Evolutionary conservation across 2,888 invertebrate genomes (phyloP).

Genomic region (Schizaphis graminum): DNA sequence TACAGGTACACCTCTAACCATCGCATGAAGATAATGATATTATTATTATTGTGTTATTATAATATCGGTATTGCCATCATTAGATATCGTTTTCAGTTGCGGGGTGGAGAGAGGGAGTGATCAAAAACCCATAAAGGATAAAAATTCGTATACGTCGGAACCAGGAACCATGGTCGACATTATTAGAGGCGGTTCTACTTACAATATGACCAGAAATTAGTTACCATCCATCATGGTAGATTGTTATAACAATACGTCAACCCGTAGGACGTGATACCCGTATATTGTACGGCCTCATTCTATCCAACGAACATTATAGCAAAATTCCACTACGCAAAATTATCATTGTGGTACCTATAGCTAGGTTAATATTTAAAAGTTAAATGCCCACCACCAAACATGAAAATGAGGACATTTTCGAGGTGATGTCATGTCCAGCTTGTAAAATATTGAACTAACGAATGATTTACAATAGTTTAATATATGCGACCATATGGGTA

Average conservation of each 20-base stretch:
- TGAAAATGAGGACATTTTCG: not conserved
- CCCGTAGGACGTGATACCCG: not conserved
- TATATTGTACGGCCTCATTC: not conserved
- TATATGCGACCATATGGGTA: too few species aligned
- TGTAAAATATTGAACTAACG: not conserved
- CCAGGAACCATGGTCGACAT: not conserved
- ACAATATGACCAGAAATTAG: not conserved
- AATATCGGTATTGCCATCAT: not conserved
- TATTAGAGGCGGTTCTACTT: not conserved
- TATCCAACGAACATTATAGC: not conserved
- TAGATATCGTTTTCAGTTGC: not conserved
- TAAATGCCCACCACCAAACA: not conserved
- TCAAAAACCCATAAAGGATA: slow-evolving; percentile 45
- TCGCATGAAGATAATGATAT: not conserved
- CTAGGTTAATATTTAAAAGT: not conserved
- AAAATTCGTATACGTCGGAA: not conserved
- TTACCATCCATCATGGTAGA: not conserved
- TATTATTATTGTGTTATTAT: not conserved
- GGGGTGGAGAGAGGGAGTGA: not conserved
- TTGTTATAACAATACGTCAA: not conserved
- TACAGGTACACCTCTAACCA: not conserved
- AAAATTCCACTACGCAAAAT: not conserved
- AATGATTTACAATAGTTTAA: not conserved
- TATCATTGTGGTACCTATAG: not conserved
- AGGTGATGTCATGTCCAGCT: not conserved